A percentile compares a stretch with the other conserved stretches of the same genome.
These are phyloP conservation scores for Scomberomorus guttatus DNA, from an alignment of 2,797 vertebrate species.

Conservation along the genomic window DNA sequence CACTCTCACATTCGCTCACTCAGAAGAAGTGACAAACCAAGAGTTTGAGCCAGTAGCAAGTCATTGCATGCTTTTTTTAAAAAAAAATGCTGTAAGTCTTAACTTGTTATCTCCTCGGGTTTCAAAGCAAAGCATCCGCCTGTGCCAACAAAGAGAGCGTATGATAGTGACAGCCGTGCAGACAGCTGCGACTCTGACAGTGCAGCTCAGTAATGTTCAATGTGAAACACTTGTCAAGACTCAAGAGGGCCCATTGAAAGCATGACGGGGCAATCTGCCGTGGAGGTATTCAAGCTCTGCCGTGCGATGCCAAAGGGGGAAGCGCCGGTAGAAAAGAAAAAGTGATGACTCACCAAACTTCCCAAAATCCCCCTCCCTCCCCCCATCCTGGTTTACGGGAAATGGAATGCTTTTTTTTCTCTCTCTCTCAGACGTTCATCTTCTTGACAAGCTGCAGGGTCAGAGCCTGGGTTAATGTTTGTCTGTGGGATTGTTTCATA, in stretches of 20 bases:
- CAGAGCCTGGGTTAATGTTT: conserved; percentile 78
- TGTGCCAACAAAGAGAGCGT: conserved; percentile 33
- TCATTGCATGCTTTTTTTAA: conserved; percentile 39
- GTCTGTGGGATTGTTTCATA: conserved; percentile 79
- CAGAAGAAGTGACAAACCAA: conserved; percentile 46
- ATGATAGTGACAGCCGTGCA: conserved; percentile 56
- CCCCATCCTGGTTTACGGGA: conserved; percentile 86
- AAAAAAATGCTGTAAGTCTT: conserved; percentile 25
- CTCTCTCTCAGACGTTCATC: conserved; percentile 69
- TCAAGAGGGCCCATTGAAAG: conserved; percentile 59
- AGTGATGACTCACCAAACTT: conserved; percentile 89
- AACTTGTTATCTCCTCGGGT: conserved; percentile 62
- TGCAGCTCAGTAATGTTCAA: conserved; percentile 33
- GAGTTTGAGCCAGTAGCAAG: conserved; percentile 42
- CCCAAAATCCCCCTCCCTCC: conserved; percentile 85
- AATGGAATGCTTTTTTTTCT: conserved; percentile 80
- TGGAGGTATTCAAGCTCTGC: conserved; percentile 66
- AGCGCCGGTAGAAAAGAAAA: conserved; percentile 81
- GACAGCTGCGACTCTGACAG: conserved; percentile 64
- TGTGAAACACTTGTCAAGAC: conserved; percentile 57
- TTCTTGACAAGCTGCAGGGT: conserved; percentile 81
- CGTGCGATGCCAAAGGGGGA: conserved; percentile 49
- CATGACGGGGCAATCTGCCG: conserved; percentile 64
- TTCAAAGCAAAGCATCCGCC: conserved; percentile 55
- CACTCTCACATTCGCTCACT: conserved; percentile 20